A percentile compares a stretch with the other conserved stretches of the same genome.
These are phyloP conservation scores for Phengaris arion DNA, from an alignment of 2,888 invertebrate species.

Conservation along the genomic window DNA sequence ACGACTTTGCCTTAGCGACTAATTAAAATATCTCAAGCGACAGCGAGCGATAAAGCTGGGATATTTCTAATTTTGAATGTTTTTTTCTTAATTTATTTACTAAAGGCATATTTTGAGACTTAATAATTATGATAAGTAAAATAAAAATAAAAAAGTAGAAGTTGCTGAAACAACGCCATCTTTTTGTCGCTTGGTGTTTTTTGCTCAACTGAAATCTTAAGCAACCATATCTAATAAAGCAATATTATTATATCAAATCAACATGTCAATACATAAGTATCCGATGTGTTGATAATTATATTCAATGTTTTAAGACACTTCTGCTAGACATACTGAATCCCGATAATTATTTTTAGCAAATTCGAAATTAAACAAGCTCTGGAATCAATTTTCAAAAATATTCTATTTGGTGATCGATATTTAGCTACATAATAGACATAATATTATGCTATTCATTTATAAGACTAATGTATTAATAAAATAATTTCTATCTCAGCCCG, in stretches of 20 bases:
- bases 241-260: background rate
- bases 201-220: slow-evolving; percentile 2
- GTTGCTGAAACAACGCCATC: background rate
- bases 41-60: slow-evolving; percentile 1
- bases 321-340: background rate
- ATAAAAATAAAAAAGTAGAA: background rate
- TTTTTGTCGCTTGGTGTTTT: background rate
- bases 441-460: background rate
- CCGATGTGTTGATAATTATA: background rate
- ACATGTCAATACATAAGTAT: background rate
- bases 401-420: background rate
- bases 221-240: background rate
- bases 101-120: background rate
- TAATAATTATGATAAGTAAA: background rate
- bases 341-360: too few species aligned
- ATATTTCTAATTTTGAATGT: slow-evolving; percentile 6
- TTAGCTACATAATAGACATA: background rate
- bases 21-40: slow-evolving; percentile 14
- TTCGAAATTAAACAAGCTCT: background rate
- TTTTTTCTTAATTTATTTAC: background rate
- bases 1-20: slow-evolving; percentile 11
- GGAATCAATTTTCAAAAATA: background rate
- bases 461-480: slow-evolving; percentile 17
- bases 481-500: slow-evolving; percentile 18
- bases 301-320: background rate